Evolutionary conservation across 2,797 vertebrate genomes (phyloP), one percentile per base, ranked within the genome.

Genomic region (Psittacula echo): DNA sequence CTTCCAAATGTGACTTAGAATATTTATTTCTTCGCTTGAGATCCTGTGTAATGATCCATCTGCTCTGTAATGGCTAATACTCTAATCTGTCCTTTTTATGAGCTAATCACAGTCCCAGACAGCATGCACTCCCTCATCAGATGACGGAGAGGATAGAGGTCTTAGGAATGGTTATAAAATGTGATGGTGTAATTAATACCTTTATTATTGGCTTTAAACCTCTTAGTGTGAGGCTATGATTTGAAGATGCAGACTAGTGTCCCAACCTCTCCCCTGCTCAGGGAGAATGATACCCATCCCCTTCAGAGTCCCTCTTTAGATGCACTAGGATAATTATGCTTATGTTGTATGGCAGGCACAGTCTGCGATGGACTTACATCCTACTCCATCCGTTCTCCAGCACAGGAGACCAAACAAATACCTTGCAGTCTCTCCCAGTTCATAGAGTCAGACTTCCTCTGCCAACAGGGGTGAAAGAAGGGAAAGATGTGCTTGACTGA

Each of bases 41-140:
- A 58, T 75, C 41, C 89, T 89, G 34, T 91, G 85, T 89, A 96
- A 94, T 81, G 90, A 95, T 88, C 96, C 95, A 97, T 96, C 96
- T 97, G 96, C 85, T 97, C 90, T 92, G 96, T 95, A 97, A 97
- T 95, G 96, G 93, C 93, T 97, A 95, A 96, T 68, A 83, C 93
- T 65, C 85, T 98, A 97, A 97, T 97, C 89, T 93, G 93, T 75
- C 77, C 76, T 54, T 95, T 92, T 86, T 89, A 87, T 90, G 75
- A 96, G 92, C 89, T 96, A 94, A 97, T 97, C 85, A 54, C 21
- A 62, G 56, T 68, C 84, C 77, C 93, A 97, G 96, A 97, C 91
- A 94, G 75, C 66, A 54, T 47, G 76, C 42, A 90, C 71, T 78
- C 68, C 82, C 73, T 92, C 80, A 84, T 91, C 93, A 92, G 85